Percentiles rank a stretch among this genome's conserved stretches.
Conservation (phyloP, 2,113 vertebrate genomes). For the Thryonomys swinderianus region DNA sequence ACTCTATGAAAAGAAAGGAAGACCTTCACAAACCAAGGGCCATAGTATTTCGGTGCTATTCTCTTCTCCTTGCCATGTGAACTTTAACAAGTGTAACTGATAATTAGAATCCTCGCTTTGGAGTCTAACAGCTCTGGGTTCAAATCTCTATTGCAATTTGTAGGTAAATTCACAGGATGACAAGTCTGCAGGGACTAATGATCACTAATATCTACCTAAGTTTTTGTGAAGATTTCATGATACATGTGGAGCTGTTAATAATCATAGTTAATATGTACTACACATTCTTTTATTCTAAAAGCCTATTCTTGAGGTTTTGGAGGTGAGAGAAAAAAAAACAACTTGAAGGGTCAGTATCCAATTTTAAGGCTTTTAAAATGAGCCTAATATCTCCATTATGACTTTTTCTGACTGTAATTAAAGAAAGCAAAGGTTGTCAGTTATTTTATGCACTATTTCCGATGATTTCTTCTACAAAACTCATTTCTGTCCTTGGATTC, state of each 20-base stretch:
- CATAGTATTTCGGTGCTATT: not conserved
- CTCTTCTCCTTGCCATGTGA: not conserved
- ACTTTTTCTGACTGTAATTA: slow-evolving; percentile 59
- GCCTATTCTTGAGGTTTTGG: not conserved
- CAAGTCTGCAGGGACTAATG: not conserved
- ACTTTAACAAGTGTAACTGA: not conserved
- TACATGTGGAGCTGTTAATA: not conserved
- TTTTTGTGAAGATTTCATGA: slow-evolving; percentile 20
- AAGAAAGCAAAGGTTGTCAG: slow-evolving; percentile 54
- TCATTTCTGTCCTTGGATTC: slow-evolving; percentile 57
- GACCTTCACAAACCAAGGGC: not conserved
- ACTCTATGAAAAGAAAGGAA: slow-evolving; percentile 23
- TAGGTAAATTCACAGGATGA: not conserved
- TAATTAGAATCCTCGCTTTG: not conserved
- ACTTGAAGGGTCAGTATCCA: slow-evolving; percentile 41
- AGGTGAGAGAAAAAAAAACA: slow-evolving; percentile 3
- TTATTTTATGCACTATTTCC: slow-evolving; percentile 34
- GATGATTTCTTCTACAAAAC: slow-evolving; percentile 38
- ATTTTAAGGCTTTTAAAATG: slow-evolving; percentile 48
- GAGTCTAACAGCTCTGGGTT: not conserved
- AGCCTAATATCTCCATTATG: slow-evolving; percentile 46
- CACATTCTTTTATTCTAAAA: slow-evolving; percentile 49
- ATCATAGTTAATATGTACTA: slow-evolving; percentile 1
- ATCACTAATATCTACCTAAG: not conserved
- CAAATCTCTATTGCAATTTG: not conserved